These are phyloP conservation scores for Drosophila sucinea DNA, from an alignment of 1,140 invertebrate genomes.

Conservation along the genomic window DNA sequence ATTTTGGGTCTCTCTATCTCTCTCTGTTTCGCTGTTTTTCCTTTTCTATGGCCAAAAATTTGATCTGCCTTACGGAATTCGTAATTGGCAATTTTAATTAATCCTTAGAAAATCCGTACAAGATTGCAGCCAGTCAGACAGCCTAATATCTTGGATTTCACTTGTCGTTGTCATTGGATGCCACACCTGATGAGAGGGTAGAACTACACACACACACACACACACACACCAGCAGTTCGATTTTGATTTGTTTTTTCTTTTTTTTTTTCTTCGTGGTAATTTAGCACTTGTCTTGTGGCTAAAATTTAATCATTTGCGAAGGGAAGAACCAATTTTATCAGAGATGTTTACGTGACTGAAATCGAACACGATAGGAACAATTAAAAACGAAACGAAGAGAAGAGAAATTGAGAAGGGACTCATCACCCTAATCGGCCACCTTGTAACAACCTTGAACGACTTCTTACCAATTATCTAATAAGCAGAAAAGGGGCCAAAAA, in stretches of 20 bases:
- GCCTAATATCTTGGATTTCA: conserved; percentile 51
- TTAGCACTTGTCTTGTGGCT: conserved; percentile 72
- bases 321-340: too few relatives aligned
- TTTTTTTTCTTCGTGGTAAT: conserved; percentile 48
- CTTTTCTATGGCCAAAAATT: conserved; percentile 39
- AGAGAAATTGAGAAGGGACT: too few relatives aligned
- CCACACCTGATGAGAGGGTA: conserved; percentile 13
- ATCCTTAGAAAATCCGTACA: conserved; percentile 73
- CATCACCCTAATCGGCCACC: too few relatives aligned
- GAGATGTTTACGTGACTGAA: too few relatives aligned
- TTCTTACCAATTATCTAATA: neutral
- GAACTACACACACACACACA: neutral
- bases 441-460: too few relatives aligned
- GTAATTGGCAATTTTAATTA: conserved; percentile 83
- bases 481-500: neutral
- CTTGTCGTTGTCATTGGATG: conserved; percentile 57
- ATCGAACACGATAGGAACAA: too few relatives aligned
- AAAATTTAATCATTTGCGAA: conserved; percentile 55
- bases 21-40: neutral
- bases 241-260: conserved; percentile 54
- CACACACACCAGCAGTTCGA: conserved; percentile 2
- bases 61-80: conserved; percentile 75
- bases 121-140: conserved; percentile 43
- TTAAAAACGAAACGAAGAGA: too few relatives aligned
- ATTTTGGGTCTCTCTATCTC: neutral